These are phyloP conservation scores for Leucozona laternaria DNA, from an alignment of 2,888 invertebrate genomes.

Conservation along the genomic window DNA sequence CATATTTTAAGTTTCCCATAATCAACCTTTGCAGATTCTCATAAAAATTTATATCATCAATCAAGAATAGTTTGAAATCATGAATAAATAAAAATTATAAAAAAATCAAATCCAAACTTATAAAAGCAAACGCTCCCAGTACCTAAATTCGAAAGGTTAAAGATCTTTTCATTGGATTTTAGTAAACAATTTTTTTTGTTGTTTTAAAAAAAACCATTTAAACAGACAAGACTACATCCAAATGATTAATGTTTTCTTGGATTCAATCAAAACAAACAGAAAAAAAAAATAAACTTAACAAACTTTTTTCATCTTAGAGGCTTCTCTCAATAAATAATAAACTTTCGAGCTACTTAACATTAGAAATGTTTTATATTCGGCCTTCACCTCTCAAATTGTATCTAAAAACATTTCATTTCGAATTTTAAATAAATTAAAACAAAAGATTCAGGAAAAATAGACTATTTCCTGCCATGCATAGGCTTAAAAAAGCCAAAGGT, in stretches of 20 bases:
- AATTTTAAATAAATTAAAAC: not conserved
- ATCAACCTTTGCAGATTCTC: not conserved
- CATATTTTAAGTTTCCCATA: not conserved
- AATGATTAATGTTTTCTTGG: slow-evolving; percentile 13
- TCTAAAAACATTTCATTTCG: not conserved
- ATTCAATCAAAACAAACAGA: not conserved
- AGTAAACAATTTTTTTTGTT: not conserved
- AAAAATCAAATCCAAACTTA: not conserved
- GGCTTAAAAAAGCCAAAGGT: slow-evolving; percentile 12
- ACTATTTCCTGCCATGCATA: slow-evolving; percentile 5
- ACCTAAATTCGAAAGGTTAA: not conserved
- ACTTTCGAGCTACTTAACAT: not conserved
- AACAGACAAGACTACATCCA: not conserved
- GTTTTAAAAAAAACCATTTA: not conserved
- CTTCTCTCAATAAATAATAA: not conserved
- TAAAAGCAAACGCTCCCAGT: not conserved
- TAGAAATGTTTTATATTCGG: not conserved
- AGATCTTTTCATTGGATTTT: not conserved
- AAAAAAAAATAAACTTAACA: not conserved
- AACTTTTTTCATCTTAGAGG: not conserved
- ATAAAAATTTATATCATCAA: not conserved
- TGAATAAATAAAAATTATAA: slow-evolving; percentile 11
- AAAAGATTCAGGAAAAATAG: not conserved
- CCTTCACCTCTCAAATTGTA: not conserved
- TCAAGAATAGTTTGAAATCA: slow-evolving; percentile 4